Conservation (phyloP, 2,113 vertebrate genomes). For the Struthidea cinerea region DNA sequence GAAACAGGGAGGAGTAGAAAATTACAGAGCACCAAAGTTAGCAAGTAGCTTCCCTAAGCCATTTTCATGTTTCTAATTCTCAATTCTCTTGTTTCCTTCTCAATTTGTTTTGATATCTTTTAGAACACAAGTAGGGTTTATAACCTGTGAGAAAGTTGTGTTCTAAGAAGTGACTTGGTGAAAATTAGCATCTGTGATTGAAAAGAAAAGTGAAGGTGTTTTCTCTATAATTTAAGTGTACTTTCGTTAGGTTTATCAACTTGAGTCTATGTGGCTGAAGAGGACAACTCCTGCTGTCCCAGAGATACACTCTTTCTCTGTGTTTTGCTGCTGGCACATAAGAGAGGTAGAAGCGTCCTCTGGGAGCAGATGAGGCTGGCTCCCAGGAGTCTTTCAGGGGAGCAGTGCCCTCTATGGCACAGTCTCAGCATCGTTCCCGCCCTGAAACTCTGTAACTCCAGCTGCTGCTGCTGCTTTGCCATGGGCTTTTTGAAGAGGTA, state of each 20-base stretch:
- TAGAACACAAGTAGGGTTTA: neutral
- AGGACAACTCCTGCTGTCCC: neutral
- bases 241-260: neutral
- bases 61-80: neutral
- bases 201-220: neutral
- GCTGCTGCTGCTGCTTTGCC: neutral
- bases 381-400: neutral
- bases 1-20: neutral
- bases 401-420: conserved; percentile 49
- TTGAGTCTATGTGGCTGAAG: neutral
- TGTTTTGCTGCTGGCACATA: neutral
- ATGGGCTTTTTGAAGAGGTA: neutral
- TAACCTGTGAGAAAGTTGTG: neutral
- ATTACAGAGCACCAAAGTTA: neutral
- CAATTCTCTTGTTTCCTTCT: neutral
- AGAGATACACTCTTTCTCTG: neutral
- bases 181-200: neutral
- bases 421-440: neutral
- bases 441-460: neutral
- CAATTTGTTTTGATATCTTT: neutral
- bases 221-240: neutral
- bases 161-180: neutral
- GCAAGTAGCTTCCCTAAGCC: neutral
- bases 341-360: neutral
- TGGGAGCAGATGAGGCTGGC: neutral